Evolutionary conservation across 2,113 vertebrate species (phyloP).

Genomic region (Hipposideros armiger): DNA sequence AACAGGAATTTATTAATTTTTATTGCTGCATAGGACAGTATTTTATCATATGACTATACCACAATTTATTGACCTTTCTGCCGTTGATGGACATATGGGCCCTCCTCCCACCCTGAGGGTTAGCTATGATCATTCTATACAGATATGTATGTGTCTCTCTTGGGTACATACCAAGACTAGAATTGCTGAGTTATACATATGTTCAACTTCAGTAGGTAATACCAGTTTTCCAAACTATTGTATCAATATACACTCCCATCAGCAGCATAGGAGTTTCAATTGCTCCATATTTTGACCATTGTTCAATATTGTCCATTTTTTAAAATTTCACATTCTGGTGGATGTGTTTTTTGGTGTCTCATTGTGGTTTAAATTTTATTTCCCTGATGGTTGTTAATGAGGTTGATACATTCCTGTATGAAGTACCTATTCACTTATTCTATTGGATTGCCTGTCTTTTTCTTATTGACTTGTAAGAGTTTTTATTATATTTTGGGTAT

Average conservation of each 20-base stretch:
- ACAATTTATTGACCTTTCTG: not conserved
- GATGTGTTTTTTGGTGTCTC: slow-evolving; percentile 12
- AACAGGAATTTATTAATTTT: not conserved
- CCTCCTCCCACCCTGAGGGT: not conserved
- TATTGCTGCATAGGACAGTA: not conserved
- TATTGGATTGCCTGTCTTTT: not conserved
- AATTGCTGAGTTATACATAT: not conserved
- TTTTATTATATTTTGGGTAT: not conserved
- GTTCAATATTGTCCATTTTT: not conserved
- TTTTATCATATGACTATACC: not conserved
- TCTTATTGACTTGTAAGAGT: not conserved
- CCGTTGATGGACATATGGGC: not conserved
- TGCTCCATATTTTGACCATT: not conserved
- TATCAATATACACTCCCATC: not conserved
- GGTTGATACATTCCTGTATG: not conserved
- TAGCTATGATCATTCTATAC: not conserved
- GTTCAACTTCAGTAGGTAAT: not conserved
- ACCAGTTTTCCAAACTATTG: not conserved
- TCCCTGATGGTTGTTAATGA: slow-evolving; percentile 40
- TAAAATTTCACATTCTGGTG: not conserved
- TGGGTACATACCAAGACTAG: not conserved
- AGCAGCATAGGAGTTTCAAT: not conserved
- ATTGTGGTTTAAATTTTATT: slow-evolving; percentile 52
- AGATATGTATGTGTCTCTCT: not conserved
- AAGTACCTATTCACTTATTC: not conserved